These are phyloP conservation scores for Gymnoscopelus braueri DNA, from an alignment of 2,797 vertebrate genomes.

Conservation along the genomic window DNA sequence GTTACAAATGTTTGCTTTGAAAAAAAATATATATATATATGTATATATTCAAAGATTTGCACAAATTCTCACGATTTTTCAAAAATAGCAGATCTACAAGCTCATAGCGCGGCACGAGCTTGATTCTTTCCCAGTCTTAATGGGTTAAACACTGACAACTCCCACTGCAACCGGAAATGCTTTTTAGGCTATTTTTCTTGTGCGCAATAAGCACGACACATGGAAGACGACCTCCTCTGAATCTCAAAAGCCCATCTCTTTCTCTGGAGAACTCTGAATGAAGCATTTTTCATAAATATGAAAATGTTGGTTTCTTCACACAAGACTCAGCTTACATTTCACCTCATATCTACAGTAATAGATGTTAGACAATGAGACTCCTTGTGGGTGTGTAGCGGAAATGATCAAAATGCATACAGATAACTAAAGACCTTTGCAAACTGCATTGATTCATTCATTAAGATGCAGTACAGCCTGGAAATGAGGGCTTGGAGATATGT, in stretches of 20 bases:
- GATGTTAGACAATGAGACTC: constrained; percentile 10
- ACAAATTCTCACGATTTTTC: no score
- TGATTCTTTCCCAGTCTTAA: no score
- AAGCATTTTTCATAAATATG: background rate
- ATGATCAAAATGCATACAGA: constrained; percentile 34
- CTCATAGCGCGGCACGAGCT: no score
- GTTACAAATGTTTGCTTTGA: no score
- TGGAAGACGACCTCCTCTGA: background rate
- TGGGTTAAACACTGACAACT: no score
- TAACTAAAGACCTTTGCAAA: constrained; percentile 13
- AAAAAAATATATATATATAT: no score
- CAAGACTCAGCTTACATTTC: background rate
- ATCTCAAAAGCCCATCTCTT: background rate
- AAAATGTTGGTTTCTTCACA: background rate
- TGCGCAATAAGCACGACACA: constrained; percentile 1
- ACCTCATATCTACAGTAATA: background rate
- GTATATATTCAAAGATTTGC: no score
- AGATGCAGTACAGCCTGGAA: constrained; percentile 39
- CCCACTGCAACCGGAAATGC: constrained; percentile 23
- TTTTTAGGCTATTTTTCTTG: constrained; percentile 16
- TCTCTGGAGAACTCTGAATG: constrained; percentile 1
- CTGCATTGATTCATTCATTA: constrained; percentile 24
- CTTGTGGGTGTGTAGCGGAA: constrained; percentile 11
- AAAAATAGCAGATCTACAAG: no score
- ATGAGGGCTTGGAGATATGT: constrained; percentile 36